Conservation (phyloP, 2,113 vertebrate genomes). For the Riparia riparia region DNA sequence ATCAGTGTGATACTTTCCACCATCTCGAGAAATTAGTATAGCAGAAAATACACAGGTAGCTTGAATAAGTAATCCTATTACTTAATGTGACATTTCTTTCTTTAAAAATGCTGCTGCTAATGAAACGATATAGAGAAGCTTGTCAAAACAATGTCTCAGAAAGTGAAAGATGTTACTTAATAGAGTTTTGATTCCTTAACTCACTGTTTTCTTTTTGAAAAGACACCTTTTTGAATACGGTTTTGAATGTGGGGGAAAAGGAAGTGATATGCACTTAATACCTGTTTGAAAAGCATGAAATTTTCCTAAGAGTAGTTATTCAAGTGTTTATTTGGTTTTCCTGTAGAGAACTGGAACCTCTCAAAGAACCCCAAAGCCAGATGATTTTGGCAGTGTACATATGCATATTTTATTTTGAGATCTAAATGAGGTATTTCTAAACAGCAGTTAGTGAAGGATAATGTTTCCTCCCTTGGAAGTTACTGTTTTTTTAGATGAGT, state of each 20-base stretch:
- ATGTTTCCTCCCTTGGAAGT: background rate
- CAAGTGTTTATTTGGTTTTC: background rate
- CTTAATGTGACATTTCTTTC: background rate
- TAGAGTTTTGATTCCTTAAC: background rate
- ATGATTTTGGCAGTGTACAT: background rate
- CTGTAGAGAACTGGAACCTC: background rate
- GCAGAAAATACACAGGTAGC: background rate
- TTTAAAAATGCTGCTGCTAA: slow-evolving; percentile 6
- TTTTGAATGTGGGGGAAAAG: background rate
- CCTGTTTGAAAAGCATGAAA: background rate
- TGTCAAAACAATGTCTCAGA: background rate
- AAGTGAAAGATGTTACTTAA: background rate
- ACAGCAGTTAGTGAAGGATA: background rate
- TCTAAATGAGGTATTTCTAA: background rate
- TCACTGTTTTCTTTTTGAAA: background rate
- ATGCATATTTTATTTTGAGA: background rate
- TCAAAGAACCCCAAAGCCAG: background rate
- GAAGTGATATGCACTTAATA: background rate
- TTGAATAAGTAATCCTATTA: background rate
- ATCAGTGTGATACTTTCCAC: background rate
- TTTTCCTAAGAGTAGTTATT: background rate
- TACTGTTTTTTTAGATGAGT: background rate
- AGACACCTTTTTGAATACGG: background rate
- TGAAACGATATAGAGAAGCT: background rate
- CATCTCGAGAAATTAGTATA: background rate